Evolutionary conservation across 2,113 vertebrate species (phyloP), one percentile per base, ranked within the genome.

Genomic region (Nannobrachium achirus): DNA sequence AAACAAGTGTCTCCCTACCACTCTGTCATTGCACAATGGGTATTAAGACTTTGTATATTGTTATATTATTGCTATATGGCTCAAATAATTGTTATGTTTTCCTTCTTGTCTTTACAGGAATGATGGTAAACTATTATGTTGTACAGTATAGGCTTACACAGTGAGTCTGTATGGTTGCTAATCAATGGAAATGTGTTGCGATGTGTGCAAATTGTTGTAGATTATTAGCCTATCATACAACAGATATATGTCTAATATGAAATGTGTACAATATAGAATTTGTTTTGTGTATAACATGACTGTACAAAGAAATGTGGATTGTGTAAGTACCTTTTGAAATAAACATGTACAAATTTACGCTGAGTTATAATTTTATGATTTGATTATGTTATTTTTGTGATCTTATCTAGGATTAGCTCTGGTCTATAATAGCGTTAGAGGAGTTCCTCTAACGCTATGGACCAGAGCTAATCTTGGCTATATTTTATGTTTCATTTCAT

Each of bases 301-400:
- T 89, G 84, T 86, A 84, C 57, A 86, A 81, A 84, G 58, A 77
- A 63, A 72, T 60, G 20, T 83, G 45, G 70, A 62, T 84, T 59
- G 58, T 88, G 65, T 78, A 67, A 78, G 66, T 79, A 52, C 71
- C 58, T 70, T 79, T 84, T 84, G 76, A 64, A 86, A 87, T 88
- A 87, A 89, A 85, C 11, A 64, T 71, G 41, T 16, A 69, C 66
- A 63, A 51, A 58, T 58, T 10, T 4, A 49, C n/a, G n/a, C 55
- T 42, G 25, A 33, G 25, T 33, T 33, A 33, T 33, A 33, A 4
- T 33, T 33, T 33, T 33, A 33, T 33, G 25, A 25, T 25, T 25
- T 25, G 20, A 1, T 25, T 2, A 25, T 25, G 20, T 25, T 25
- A 25, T 25, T 25, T 25, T 25, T 25, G 20, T 25, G 20, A 33